Base-by-base conservation (phyloP, 2,113 vertebrate genomes). In the Epinephelus moara region DNA sequence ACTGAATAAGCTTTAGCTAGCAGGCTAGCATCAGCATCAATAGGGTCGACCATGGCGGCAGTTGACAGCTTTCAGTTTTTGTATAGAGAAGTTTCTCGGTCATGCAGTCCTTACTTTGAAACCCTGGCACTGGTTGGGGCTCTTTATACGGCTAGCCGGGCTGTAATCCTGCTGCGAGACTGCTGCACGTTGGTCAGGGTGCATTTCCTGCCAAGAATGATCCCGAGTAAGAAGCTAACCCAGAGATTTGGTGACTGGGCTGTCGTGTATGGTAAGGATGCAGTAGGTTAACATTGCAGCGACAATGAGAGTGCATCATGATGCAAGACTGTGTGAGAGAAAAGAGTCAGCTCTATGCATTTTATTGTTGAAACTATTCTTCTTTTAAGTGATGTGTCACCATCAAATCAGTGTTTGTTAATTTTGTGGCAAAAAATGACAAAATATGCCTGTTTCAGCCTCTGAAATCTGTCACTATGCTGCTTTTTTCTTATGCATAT, bases 31-130 rank as follows among this genome's bases (percentile, higher is more conserved):
- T 59, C 27, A 75, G 40, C 60, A 70, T 25, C 72, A 11, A 0
- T 0, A 13, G 47, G 49, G 76, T 78, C 11, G 37, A 85, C 45
- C 72, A 99, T 99, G 98, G 98, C 98, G 82, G 96, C 97, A 0
- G 98, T 99, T 30, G 98, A 99, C 95, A 97, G 93, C 81, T 99
- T 99, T 88, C 91, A 94, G 66, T 91, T 99, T 27, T 81, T 99
- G 88, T 98, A 96, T 83, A 92, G 94, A 86, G 97, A 99, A 90
- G 95, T 99, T 21, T 96, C 96, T 83, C 94, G 94, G 63, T 97
- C 97, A 4, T 99, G 97, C 85, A 94, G 75, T 59, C 94, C 93
- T 74, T 97, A 97, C n/a, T 1, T 96, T 1, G 98, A 99, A 77
- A 94, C 97, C 0, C 91, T 99, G 76, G 97, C 97, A 8, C 13